Evolutionary conservation across 2,797 vertebrate species (phyloP).

Genomic region (Gambusia yucatana): DNA sequence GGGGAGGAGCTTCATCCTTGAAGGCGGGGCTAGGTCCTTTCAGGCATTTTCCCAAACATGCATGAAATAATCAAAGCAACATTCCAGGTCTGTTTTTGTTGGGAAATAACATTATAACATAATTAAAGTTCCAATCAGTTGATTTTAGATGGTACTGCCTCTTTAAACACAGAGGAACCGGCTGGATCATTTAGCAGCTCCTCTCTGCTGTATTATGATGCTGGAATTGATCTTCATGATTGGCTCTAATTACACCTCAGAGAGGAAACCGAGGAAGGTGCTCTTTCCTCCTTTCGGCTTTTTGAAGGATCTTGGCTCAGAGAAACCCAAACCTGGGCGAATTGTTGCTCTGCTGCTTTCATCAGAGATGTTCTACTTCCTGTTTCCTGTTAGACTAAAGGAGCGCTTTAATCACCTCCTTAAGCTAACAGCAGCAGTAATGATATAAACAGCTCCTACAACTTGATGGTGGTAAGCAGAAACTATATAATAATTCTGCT

Average conservation of each 20-base stretch:
- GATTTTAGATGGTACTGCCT: neutral
- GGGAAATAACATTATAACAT: no score
- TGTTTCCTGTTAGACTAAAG: neutral
- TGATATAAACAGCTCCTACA: slow-evolving; percentile 7
- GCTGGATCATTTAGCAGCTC: slow-evolving; percentile 55
- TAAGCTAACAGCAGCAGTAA: slow-evolving; percentile 17
- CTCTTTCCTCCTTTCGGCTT: slow-evolving; percentile 39
- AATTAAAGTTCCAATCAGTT: no score
- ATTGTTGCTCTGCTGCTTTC: neutral
- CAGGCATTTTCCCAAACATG: no score
- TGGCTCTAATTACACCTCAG: slow-evolving; percentile 66
- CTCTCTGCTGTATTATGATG: slow-evolving; percentile 54
- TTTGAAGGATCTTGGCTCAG: slow-evolving; percentile 22
- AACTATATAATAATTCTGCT: slow-evolving; percentile 19
- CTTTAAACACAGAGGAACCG: slow-evolving; percentile 20
- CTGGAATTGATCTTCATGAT: slow-evolving; percentile 59
- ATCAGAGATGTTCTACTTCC: slow-evolving; percentile 1
- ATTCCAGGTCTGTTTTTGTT: no score
- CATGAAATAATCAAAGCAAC: no score
- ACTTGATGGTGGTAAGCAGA: neutral
- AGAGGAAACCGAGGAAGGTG: slow-evolving; percentile 58
- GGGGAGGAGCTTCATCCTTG: no score
- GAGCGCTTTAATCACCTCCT: slow-evolving; percentile 26
- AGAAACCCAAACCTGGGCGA: neutral
- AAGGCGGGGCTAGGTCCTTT: no score